Evolutionary conservation across 1,140 invertebrate species (phyloP).

Genomic region (Cepaea nemoralis): DNA sequence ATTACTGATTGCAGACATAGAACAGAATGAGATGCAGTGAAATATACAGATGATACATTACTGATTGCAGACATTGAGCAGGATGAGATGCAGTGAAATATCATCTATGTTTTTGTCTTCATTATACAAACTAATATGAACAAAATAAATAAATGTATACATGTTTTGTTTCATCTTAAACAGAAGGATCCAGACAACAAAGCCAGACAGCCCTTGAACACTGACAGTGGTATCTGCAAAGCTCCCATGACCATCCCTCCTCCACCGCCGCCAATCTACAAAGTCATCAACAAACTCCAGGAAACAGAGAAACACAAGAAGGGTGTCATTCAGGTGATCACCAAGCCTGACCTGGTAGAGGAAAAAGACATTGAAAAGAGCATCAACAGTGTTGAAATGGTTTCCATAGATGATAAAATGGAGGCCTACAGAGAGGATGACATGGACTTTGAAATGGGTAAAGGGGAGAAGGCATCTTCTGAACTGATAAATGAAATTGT

Average conservation of each 20-base stretch:
- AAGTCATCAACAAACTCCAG: slow-evolving; percentile 40
- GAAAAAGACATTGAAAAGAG: background rate
- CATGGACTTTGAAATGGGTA: background rate
- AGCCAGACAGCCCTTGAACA: slow-evolving; percentile 36
- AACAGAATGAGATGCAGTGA: too few species aligned
- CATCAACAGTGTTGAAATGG: slow-evolving; percentile 13
- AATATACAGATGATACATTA: too few species aligned
- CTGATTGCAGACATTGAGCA: too few species aligned
- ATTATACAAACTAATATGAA: too few species aligned
- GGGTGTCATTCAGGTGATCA: background rate
- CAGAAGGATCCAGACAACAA: slow-evolving; percentile 35
- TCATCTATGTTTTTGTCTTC: too few species aligned
- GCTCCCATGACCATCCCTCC: slow-evolving; percentile 32
- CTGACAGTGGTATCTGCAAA: slow-evolving; percentile 22
- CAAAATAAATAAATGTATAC: too few species aligned
- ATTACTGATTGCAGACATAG: too few species aligned
- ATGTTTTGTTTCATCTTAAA: too few species aligned
- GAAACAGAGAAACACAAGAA: background rate
- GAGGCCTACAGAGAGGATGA: slow-evolving; percentile 21
- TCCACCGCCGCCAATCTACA: slow-evolving; percentile 28
- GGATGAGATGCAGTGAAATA: too few species aligned
- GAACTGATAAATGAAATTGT: slow-evolving; percentile 23
- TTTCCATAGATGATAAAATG: slow-evolving; percentile 24
- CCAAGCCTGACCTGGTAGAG: background rate
- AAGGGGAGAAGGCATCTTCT: background rate